Evolutionary conservation across 2,113 vertebrate species (phyloP), one percentile per base, ranked within the genome.

Genomic region (Rostratula benghalensis): DNA sequence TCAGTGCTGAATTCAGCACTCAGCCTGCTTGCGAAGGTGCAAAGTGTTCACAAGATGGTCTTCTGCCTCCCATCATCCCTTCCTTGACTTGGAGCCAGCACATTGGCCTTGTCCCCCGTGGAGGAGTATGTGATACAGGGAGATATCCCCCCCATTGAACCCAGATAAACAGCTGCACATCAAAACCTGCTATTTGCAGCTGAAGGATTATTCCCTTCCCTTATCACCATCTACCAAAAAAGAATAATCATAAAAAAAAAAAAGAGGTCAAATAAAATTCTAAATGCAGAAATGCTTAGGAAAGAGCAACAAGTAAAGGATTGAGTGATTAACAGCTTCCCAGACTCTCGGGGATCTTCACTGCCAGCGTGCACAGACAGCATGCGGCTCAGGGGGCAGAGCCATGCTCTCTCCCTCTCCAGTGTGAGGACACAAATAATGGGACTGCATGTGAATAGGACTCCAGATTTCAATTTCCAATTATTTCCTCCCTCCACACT

Each of bases 231-330:
- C 21, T 45, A 48, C 25, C 18, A 50, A 86, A 84, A 78, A 54
- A 75, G 7, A 22, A 10, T 24, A 13, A 25, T n/a, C n/a, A n/a
- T 20, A n/a, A 45, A 16, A 22, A 50, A 17, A 48, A 50, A 16
- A 11, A 60, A 63, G 10, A 68, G 5, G n/a, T 57, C 30, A 77
- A 33, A 59, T 50, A 23, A 83, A 73, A 80, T 83, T 63, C 61
- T 76, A 79, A 87, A 83, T 5, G 7, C 45, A n/a, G 24, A 89
- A 63, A 78, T 50, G 25, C 30, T 68, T 76, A 73, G 51, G 56
- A 83, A 96, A 91, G 27, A 93, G 41, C 87, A 95, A 88, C 85
- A 89, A 71, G 89, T 89, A 37, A 77, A 79, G 51, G n/a, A 57
- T 0, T 50, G 54, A 69, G 25, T 69, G 84, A 82, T 75, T 78